phyloP scores from a whole-genome alignment of 2,113 vertebrate genomes.

The Microtus oregoni region DNA sequence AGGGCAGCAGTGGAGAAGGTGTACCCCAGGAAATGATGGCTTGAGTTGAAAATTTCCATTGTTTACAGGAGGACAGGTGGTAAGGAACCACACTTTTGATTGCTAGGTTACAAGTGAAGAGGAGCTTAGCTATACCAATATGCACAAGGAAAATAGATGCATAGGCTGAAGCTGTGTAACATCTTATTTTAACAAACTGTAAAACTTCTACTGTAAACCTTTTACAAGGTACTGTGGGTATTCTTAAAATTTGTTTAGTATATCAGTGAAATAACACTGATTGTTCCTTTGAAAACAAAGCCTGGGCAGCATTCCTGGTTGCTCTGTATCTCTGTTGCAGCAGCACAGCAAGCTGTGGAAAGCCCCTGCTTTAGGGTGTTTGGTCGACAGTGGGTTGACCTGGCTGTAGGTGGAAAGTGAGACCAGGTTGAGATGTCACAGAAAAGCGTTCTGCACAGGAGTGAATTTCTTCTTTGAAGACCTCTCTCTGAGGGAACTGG shows the following conservation, averaged over 20 bases:
- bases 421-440: background rate
- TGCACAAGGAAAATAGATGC: background rate
- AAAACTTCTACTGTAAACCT: background rate
- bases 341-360: background rate
- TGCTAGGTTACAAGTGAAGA: background rate
- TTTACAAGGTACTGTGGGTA: background rate
- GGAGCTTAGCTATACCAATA: background rate
- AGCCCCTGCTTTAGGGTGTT: background rate
- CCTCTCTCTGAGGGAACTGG: background rate
- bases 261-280: background rate
- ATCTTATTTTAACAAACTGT: background rate
- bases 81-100: background rate
- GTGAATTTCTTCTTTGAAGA: background rate
- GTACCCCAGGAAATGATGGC: background rate
- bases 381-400: background rate
- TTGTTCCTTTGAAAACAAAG: background rate
- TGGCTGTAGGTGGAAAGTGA: background rate
- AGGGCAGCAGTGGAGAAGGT: fast-evolving
- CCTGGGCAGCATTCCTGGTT: background rate
- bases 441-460: background rate
- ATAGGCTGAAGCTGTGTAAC: background rate
- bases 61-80: background rate
- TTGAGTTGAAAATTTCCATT: background rate
- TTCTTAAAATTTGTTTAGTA: background rate
- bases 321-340: background rate